phyloP scores from a whole-genome alignment of 2,888 invertebrate species.

The Flexamia atlantica region DNA sequence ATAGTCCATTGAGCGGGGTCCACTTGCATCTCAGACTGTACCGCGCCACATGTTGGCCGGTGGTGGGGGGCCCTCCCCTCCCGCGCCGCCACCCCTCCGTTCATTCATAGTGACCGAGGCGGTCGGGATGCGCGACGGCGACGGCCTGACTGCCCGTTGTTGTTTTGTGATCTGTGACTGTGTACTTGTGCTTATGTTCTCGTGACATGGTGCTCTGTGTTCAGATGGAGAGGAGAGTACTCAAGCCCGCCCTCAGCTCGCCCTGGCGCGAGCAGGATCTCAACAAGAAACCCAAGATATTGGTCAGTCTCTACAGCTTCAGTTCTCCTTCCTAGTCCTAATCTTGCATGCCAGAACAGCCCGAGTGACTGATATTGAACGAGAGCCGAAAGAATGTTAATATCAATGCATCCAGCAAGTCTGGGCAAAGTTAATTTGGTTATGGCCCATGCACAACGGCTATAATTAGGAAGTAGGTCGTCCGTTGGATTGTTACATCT shows the following conservation, averaged over 20 bases:
- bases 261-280: constrained; percentile 17
- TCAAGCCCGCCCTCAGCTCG: constrained; percentile 42
- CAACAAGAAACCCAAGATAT: constrained; percentile 25
- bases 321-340: background rate
- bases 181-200: background rate
- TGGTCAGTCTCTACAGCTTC: constrained; percentile 17
- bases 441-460: background rate
- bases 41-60: constrained; percentile 34
- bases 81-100: constrained; percentile 10
- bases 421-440: background rate
- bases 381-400: background rate
- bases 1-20: constrained; percentile 43
- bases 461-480: constrained; percentile 16
- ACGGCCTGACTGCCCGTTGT: constrained; percentile 7
- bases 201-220: constrained; percentile 44
- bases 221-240: constrained; percentile 49
- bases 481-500: background rate
- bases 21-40: constrained; percentile 34
- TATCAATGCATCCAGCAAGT: background rate
- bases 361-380: background rate
- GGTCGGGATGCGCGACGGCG: constrained; percentile 3
- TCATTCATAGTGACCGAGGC: constrained; percentile 43
- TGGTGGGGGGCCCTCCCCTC: constrained; percentile 39
- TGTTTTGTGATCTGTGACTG: constrained; percentile 15
- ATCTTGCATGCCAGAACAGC: constrained; percentile 1